phyloP scores from a whole-genome alignment of 1,140 invertebrate genomes.

The Bombus consobrinus region DNA sequence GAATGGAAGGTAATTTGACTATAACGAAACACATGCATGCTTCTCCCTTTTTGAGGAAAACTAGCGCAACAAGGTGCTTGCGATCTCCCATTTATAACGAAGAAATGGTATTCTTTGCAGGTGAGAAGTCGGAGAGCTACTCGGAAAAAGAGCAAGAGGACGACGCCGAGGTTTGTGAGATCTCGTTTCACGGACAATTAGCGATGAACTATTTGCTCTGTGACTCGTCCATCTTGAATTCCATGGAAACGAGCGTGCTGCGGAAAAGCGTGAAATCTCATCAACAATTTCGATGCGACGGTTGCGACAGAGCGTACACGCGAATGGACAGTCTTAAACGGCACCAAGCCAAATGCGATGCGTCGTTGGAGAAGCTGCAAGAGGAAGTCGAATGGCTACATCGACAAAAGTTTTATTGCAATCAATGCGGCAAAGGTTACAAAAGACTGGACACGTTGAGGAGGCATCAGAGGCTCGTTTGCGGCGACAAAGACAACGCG shows the following conservation, averaged over 20 bases:
- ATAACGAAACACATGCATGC: constrained; percentile 48
- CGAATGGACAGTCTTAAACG: constrained; percentile 77
- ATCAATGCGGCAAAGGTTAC: constrained; percentile 81
- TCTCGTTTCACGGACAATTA: constrained; percentile 63
- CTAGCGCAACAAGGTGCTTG: neutral
- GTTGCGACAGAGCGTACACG: constrained; percentile 78
- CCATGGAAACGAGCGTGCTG: constrained; percentile 25
- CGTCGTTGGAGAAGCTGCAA: constrained; percentile 58
- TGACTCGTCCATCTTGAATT: constrained; percentile 57
- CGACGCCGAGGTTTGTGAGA: constrained; percentile 55
- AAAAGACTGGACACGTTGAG: constrained; percentile 79
- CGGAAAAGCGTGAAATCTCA: constrained; percentile 46
- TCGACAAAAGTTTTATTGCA: constrained; percentile 75
- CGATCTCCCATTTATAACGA: constrained; percentile 26
- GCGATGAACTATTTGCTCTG: constrained; percentile 61
- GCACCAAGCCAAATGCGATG: constrained; percentile 76
- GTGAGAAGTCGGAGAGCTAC: constrained; percentile 41
- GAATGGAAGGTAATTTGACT: constrained; percentile 41
- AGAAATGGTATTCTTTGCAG: constrained; percentile 58
- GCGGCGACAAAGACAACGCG: constrained; percentile 65
- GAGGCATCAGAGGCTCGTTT: constrained; percentile 76
- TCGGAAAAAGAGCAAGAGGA: constrained; percentile 54
- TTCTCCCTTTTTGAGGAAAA: constrained; percentile 3
- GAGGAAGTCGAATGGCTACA: constrained; percentile 50
- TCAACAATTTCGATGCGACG: constrained; percentile 67